A percentile compares a stretch with the other conserved stretches of the same genome.
Conservation (phyloP, 2,113 vertebrate species). For the Lampris incognitus region DNA sequence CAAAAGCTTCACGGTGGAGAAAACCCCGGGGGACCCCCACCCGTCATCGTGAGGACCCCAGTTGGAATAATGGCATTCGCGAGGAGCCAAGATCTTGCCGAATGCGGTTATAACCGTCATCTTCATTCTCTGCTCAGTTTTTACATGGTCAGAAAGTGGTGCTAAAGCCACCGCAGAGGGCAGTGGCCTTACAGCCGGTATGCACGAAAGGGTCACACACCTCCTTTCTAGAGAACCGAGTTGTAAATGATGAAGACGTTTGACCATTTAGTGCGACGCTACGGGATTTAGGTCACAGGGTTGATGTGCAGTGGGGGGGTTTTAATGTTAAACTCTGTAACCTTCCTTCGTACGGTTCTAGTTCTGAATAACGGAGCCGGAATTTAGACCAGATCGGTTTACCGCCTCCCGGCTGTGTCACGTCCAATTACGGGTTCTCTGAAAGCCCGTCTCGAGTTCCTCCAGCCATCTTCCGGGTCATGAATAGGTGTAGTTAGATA, state of each 20-base stretch:
- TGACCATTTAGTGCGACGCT: not conserved
- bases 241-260: conserved; percentile 2
- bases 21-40: conserved; percentile 51
- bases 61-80: conserved; percentile 13
- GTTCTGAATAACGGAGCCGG: not conserved
- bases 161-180: not conserved
- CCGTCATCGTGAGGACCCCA: not conserved
- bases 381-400: not conserved
- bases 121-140: conserved; percentile 11
- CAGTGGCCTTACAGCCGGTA: conserved; percentile 25
- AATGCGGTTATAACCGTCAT: not conserved
- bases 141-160: conserved; percentile 41
- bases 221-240: conserved; percentile 28
- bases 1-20: conserved; percentile 40
- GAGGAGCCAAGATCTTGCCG: not conserved
- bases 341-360: not conserved
- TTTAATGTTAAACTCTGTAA: not conserved
- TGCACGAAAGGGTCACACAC: conserved; percentile 26
- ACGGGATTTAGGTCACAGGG: conserved; percentile 13
- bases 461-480: no score
- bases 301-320: conserved; percentile 1
- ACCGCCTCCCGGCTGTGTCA: not conserved
- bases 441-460: not conserved
- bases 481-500: conserved; percentile 15
- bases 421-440: not conserved